Conservation (phyloP, 2,797 vertebrate genomes). For the Babyrousa celebensis region DNA sequence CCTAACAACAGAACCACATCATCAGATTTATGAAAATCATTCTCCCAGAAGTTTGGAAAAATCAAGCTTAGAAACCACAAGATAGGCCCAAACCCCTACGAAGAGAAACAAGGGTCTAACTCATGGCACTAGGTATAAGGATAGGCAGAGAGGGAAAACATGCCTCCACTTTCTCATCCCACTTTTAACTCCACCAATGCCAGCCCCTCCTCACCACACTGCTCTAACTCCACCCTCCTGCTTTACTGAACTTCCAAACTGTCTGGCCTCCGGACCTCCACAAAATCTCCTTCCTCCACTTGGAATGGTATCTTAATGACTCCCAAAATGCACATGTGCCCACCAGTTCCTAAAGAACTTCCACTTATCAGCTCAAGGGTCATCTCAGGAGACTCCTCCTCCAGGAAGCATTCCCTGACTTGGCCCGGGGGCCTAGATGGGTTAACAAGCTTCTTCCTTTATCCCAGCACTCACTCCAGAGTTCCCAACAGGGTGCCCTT, state of each 20-base stretch:
- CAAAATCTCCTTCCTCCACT: neutral
- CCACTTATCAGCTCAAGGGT: fast-evolving
- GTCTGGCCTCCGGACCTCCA: neutral
- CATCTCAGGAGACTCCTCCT: neutral
- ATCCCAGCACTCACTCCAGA: fast-evolving
- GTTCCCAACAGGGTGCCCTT: neutral
- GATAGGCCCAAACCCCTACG: neutral
- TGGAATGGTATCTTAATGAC: neutral
- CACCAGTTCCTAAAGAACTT: neutral
- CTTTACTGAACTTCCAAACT: neutral
- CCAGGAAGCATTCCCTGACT: neutral
- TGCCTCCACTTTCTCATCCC: neutral
- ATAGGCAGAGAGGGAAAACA: neutral
- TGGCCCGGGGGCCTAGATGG: neutral
- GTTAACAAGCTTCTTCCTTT: neutral
- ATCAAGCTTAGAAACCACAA: neutral
- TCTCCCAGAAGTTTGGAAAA: neutral
- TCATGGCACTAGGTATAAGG: neutral
- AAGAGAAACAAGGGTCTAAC: neutral
- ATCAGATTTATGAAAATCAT: neutral
- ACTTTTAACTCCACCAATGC: neutral
- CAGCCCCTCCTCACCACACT: neutral
- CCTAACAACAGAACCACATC: neutral
- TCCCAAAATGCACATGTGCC: neutral
- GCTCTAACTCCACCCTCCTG: neutral